Evolutionary conservation across 2,113 vertebrate species (phyloP).

Genomic region (Dendropsophus ebraccatus): DNA sequence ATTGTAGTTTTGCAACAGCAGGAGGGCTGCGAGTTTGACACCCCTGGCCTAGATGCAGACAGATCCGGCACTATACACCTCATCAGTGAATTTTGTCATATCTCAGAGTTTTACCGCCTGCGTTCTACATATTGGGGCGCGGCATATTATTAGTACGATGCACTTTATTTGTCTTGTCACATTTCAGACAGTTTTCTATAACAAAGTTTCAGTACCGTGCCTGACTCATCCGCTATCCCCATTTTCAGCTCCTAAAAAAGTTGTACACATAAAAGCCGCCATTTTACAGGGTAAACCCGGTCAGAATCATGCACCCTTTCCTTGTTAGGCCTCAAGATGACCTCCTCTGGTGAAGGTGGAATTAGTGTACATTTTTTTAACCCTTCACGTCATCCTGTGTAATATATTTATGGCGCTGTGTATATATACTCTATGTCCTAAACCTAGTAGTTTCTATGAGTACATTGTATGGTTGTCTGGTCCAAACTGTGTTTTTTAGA

Average conservation of each 20-base stretch:
- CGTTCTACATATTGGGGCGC: too few relatives aligned
- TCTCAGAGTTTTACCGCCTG: not conserved
- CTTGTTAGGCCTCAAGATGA: not conserved
- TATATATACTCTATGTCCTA: slow-evolving; percentile 1
- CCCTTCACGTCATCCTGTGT: not conserved
- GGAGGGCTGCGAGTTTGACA: too few relatives aligned
- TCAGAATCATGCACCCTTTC: too few relatives aligned
- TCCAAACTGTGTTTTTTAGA: not conserved
- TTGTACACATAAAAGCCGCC: not conserved
- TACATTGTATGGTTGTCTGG: slow-evolving; percentile 21
- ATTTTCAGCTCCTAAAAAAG: not conserved
- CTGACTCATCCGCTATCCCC: not conserved
- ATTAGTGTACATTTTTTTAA: not conserved
- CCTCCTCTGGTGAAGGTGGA: not conserved
- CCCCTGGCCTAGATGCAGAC: not conserved
- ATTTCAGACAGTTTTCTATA: not conserved
- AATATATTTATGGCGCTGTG: not conserved
- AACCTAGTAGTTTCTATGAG: not conserved
- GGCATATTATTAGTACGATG: not conserved
- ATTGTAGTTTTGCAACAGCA: too few relatives aligned
- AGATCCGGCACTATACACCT: not conserved
- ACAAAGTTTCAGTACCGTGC: not conserved
- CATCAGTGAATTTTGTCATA: not conserved
- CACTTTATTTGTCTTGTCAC: not conserved
- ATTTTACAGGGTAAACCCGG: not conserved